Evolutionary conservation across 2,888 invertebrate genomes (phyloP).

Genomic region (Troilus luridus): DNA sequence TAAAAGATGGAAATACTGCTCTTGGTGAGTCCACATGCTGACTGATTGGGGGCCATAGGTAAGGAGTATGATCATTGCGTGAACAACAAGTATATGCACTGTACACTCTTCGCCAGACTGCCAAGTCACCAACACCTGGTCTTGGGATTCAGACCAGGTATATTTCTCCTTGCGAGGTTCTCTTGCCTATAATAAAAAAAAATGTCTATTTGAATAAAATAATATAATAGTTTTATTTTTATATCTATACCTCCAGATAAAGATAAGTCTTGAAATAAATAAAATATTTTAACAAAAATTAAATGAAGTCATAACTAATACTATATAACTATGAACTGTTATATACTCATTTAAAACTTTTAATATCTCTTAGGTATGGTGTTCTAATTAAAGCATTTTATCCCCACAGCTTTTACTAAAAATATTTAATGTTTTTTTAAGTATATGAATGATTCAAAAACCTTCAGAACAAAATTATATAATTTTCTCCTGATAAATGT

Average conservation of each 20-base stretch:
- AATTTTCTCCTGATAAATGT: no score
- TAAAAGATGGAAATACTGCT: conserved; percentile 74
- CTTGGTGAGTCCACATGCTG: conserved; percentile 59
- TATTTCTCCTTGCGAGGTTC: conserved; percentile 76
- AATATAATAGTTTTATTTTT: not conserved
- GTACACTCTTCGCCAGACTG: conserved; percentile 80
- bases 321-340: no score
- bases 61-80: conserved; percentile 86
- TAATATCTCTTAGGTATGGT: no score
- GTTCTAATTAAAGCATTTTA: no score
- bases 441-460: no score
- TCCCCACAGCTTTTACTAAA: no score
- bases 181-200: conserved; percentile 70
- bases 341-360: no score
- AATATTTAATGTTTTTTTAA: no score
- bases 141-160: conserved; percentile 79
- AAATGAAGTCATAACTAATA: no score
- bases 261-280: no score
- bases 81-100: conserved; percentile 84
- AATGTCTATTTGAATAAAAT: conserved; percentile 2
- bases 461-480: no score
- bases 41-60: conserved; percentile 75
- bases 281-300: no score
- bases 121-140: conserved; percentile 85
- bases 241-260: not conserved